A percentile compares a stretch with the other conserved stretches of the same genome.
These are phyloP conservation scores for Phaetusa simplex DNA, from an alignment of 2,113 vertebrate species.

Conservation along the genomic window DNA sequence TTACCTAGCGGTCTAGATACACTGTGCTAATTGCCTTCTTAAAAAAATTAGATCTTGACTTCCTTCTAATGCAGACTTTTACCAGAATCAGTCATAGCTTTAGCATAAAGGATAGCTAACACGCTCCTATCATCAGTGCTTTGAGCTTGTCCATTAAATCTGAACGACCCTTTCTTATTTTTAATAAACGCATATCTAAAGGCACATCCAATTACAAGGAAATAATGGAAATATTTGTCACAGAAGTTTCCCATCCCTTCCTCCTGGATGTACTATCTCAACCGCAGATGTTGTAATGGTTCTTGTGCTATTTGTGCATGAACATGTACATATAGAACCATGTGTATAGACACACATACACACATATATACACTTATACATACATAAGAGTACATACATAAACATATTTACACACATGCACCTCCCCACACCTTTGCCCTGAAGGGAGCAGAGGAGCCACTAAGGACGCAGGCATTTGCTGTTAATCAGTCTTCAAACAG, in stretches of 20 bases:
- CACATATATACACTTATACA: neutral
- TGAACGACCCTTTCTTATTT: neutral
- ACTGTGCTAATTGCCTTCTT: neutral
- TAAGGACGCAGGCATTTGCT: neutral
- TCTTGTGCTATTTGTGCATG: neutral
- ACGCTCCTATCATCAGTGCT: neutral
- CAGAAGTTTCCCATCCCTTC: neutral
- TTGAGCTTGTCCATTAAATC: neutral
- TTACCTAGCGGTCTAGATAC: neutral
- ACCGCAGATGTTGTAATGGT: neutral
- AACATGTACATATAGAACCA: rapidly evolving
- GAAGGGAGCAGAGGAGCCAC: neutral
- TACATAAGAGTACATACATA: rapidly evolving
- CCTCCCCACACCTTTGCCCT: neutral
- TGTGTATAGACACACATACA: rapidly evolving
- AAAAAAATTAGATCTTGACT: neutral
- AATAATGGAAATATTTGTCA: neutral
- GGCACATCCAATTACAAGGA: neutral
- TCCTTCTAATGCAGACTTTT: neutral
- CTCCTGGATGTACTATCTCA: rapidly evolving
- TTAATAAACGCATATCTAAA: neutral
- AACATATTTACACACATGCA: neutral
- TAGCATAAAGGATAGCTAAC: neutral
- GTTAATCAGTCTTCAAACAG: neutral
- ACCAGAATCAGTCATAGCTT: neutral